Base-by-base conservation (phyloP, 2,113 vertebrate species). In the Corapipo altera region DNA sequence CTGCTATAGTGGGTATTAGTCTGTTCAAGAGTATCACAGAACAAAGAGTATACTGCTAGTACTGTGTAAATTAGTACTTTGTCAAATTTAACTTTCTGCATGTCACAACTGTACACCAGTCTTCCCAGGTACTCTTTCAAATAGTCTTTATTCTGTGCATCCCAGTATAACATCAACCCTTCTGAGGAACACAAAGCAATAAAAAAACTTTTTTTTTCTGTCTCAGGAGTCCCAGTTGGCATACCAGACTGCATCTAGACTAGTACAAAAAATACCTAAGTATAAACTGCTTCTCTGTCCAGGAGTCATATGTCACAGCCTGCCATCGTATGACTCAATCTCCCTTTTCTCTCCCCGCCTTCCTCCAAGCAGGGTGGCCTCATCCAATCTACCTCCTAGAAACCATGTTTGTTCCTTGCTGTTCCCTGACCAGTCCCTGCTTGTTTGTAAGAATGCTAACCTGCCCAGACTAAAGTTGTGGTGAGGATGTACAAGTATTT, bases 301-400 rank as follows among this genome's bases (percentile, higher is more conserved):
- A 49, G 15, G 9, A 11, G 3, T 2, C 2, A 33, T 7, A 0
- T 35, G 35, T 30, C 26, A 49, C 22, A 32, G 12, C 6, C 26
- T 61, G 9, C 10, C 15, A 39, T 33, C 37, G 11, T 15, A 23
- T 17, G 10, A 23, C 9, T 75, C 74, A 85, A 6, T 2, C 4
- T 1, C 6, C 41, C 16, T 58, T 61, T 74, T 64, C 6, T 59
- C 13, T 77, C 5, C 15, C 5, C 8, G 30, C 8, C 12, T 66
- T 46, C 10, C 21, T 43, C 15, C 20, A 66, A 26, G 39, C 2
- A 17, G 14, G 5, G 5, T 78, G 21, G 2, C 12, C 20, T 66
- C 14, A 66, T 46, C 18, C 32, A 13, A 80, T 73, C 22, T 28
- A 6, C 8, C 7, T 43, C 7, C 23, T n/a, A n/a, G 16, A 37